Evolutionary conservation across 2,888 invertebrate species (phyloP).

Genomic region (Drosophila aldrichi): DNA sequence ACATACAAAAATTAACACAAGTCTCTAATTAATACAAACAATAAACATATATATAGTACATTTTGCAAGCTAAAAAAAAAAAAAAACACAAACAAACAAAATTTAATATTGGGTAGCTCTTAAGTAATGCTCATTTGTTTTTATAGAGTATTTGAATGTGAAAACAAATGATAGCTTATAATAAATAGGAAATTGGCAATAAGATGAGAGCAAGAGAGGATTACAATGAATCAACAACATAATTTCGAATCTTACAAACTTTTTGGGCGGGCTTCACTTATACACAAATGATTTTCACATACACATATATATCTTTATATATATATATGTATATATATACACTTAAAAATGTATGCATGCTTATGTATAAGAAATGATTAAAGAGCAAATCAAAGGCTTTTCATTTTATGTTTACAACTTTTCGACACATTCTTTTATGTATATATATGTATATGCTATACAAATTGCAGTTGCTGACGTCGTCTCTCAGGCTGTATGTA

Average conservation of each 20-base stretch:
- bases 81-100: conserved; percentile 41
- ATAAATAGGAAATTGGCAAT: conserved; percentile 80
- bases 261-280: conserved; percentile 77
- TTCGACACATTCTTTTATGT: conserved; percentile 37
- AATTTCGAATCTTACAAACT: conserved; percentile 43
- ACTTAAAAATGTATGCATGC: conserved; percentile 68
- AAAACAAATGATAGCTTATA: conserved; percentile 54
- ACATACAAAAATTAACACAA: conserved; percentile 66
- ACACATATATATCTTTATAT: conserved; percentile 31
- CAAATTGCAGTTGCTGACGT: conserved; percentile 49
- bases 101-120: conserved; percentile 56
- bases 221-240: conserved; percentile 69
- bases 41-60: conserved; percentile 44
- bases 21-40: conserved; percentile 63
- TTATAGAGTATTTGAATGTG: conserved; percentile 68
- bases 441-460: conserved; percentile 37
- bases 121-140: conserved; percentile 67
- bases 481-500: conserved; percentile 29
- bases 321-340: conserved; percentile 37
- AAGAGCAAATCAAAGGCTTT: conserved; percentile 72
- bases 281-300: conserved; percentile 69
- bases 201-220: conserved; percentile 81
- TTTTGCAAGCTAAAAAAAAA: conserved; percentile 39
- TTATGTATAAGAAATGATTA: conserved; percentile 64
- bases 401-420: conserved; percentile 47